A percentile compares a stretch with the other conserved stretches of the same genome.
These are phyloP conservation scores for Catalaphyllia jardinei DNA, from an alignment of 64 coral and sea anemone species.

Conservation along the genomic window DNA sequence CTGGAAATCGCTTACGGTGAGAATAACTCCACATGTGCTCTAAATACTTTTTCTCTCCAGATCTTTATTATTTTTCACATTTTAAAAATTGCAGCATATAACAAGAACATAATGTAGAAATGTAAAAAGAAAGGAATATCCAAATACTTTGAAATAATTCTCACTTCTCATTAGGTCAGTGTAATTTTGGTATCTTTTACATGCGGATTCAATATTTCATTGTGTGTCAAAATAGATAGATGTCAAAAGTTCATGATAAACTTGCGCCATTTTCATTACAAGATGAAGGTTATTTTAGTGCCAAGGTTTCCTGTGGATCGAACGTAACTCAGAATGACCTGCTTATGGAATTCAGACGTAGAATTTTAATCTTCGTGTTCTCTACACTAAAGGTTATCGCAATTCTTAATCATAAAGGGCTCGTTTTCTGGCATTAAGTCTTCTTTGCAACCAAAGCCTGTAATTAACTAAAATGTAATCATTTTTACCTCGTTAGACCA, in stretches of 20 bases:
- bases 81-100: no score
- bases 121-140: no score
- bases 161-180: no score
- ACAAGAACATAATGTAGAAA: no score
- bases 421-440: neutral
- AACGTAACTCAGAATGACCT: neutral
- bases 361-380: neutral
- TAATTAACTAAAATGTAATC: slow-evolving; percentile 7
- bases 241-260: no score
- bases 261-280: neutral
- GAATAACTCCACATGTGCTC: no score
- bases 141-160: no score
- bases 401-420: neutral
- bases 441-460: neutral
- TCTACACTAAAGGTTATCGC: neutral
- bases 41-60: no score
- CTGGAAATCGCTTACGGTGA: no score
- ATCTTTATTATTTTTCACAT: no score
- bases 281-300: neutral
- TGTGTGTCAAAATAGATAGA: no score
- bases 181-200: neutral
- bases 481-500: slow-evolving; percentile 1
- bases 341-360: neutral
- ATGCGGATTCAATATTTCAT: neutral
- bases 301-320: neutral